These are phyloP conservation scores for Mesaphorura yosii DNA, from an alignment of 1,140 invertebrate species.

Conservation along the genomic window DNA sequence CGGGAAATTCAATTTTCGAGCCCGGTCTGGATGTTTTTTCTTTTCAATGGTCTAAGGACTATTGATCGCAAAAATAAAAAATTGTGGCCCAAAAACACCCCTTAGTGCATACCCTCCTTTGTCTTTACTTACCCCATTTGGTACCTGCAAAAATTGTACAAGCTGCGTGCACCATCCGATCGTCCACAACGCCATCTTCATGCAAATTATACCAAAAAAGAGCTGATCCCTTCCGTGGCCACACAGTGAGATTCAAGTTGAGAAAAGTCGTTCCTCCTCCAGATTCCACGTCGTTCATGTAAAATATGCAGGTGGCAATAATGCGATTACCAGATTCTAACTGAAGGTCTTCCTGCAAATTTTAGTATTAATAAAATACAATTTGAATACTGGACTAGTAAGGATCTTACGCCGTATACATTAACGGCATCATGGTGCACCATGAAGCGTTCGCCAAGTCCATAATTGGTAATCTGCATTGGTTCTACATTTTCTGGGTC, in stretches of 20 bases:
- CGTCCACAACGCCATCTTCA: slow-evolving; percentile 80
- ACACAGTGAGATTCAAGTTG: slow-evolving; percentile 63
- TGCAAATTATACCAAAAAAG: slow-evolving; percentile 94
- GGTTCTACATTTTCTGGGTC: slow-evolving; percentile 81
- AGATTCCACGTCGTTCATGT: slow-evolving; percentile 92
- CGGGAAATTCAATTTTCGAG: too few species aligned
- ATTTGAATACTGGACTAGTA: too few species aligned
- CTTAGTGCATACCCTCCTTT: too few species aligned
- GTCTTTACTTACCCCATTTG: slow-evolving; percentile 90
- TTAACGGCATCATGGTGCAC: slow-evolving; percentile 98
- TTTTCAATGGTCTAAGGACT: too few species aligned
- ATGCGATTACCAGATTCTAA: slow-evolving; percentile 72
- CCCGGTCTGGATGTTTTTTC: too few species aligned
- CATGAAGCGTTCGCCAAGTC: slow-evolving; percentile 97
- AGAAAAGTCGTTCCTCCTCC: slow-evolving; percentile 94
- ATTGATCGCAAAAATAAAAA: too few species aligned
- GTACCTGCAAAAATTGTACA: slow-evolving; percentile 91
- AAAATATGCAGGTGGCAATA: slow-evolving; percentile 63
- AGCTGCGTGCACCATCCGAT: slow-evolving; percentile 76
- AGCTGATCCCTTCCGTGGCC: slow-evolving; percentile 77
- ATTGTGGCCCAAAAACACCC: too few species aligned
- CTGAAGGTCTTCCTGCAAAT: slow-evolving; percentile 81
- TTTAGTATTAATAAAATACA: slow-evolving; percentile 47
- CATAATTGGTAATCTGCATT: slow-evolving; percentile 94
- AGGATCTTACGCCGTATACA: not conserved